Evolutionary conservation across 2,113 vertebrate genomes (phyloP), one percentile per base, ranked within the genome.

Genomic region (Calypte anna): DNA sequence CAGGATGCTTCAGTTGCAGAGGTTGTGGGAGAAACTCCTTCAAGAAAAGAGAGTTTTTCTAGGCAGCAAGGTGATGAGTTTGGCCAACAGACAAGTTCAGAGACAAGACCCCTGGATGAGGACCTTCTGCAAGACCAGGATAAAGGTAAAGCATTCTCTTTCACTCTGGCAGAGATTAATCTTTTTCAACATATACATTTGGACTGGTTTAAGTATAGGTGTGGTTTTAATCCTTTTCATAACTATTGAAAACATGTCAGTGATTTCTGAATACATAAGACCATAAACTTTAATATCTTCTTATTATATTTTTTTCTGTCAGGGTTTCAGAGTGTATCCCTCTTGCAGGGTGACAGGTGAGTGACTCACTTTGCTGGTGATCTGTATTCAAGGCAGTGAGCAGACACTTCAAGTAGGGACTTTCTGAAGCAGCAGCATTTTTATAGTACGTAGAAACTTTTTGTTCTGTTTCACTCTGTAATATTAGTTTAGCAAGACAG

Each of bases 381-480:
- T 55, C 30, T 89, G 66, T 88, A 90, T 90, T 92, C 89, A 86
- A 95, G 54, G 74, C 50, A 7, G 74, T 82, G 66, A 94, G 70
- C 64, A 93, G 79, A 78, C 51, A 64, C 63, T 88, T 90, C 77
- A 94, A 91, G 53, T 15, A 66, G 51, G 67, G 82, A 74, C 81
- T 64, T 94, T 50, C 73, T 90, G 86, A 94, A 92, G 84, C 78
- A 91, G 81, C 54, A 84, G 28, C 40, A 40, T 55, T 93, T 95
- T 93, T 93, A 66, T 93, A 86, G 66, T 48, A 72, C 75, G 66
- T 33, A 68, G 70, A 77, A 90, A 73, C 22, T 92, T 95, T 69
- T 95, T 83, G 73, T 90, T 94, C 85, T 86, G 43, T 84, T 96
- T 96, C 86, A 31, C 43, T 84, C 22, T 73, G 36, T 78, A 97